Evolutionary conservation across 1,140 invertebrate species (phyloP), one percentile per base, ranked within the genome.

Genomic region (Caenorhabditis briggsae): DNA sequence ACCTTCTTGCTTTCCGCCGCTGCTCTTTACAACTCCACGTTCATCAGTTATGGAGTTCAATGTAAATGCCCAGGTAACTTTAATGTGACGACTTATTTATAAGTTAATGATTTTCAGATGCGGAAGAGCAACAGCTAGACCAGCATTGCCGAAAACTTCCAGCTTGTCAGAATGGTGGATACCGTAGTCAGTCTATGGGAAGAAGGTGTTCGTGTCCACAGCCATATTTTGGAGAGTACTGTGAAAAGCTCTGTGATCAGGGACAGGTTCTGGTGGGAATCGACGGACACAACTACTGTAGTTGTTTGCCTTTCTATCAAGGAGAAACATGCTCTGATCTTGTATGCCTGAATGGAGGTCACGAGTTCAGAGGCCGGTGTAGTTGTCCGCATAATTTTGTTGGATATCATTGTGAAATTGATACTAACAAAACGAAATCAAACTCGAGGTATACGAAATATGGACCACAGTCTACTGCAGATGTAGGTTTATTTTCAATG

Each of bases 401-500:
- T n/a, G 91, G 91, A 11, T 91, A 89, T 88, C 91, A 92, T 84
- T 91, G 89, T 86, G 91, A 92, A 88, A 89, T 92, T 50, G 90
- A 92, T 64, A 89, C 90, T 48, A 92, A 91, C 58, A 85, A 86
- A 23, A 92, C 90, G n/a, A 78, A 78, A 78, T 78, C 70, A 2
- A 78, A 78, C 46, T 78, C 70, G 20, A 78, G 70, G n/a, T 78
- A 78, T 14, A 78, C 70, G 3, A 78, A 78, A 23, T 78, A 78
- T 53, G 70, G 70, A 50, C 70, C 43, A 23, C 70, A 78, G 23
- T 50, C 70, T 5, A 78, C 20, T 78, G 46, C 70, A 7, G 70
- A 78, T 5, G 70, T 78, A 20, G 25, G 70, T 78, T n/a, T 46
- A 2, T 64, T 64, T 64, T 53, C 50, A 12, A 12, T 53, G 50